Percentiles rank a stretch among this genome's conserved stretches.
phyloP scores from a whole-genome alignment of 2,888 invertebrate genomes.

The Pollenia amentaria region DNA sequence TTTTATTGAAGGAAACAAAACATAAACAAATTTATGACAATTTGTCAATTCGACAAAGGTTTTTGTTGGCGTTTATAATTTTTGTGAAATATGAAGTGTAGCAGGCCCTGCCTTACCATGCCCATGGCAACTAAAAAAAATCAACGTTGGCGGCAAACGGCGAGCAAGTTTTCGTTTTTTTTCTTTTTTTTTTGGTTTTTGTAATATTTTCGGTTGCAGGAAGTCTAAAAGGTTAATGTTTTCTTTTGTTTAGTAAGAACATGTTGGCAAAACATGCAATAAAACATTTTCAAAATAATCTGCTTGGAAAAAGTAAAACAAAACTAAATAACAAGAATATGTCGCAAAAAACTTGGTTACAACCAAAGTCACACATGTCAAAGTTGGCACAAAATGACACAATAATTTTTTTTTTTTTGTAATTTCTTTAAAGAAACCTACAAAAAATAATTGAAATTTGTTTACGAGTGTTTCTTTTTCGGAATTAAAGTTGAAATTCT shows the following conservation, averaged over 20 bases:
- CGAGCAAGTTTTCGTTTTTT: slow-evolving; percentile 29
- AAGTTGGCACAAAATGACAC: slow-evolving; percentile 82
- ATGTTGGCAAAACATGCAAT: slow-evolving; percentile 73
- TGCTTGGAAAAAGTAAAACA: slow-evolving; percentile 19
- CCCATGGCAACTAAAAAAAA: slow-evolving; percentile 34
- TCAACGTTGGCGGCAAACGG: slow-evolving; percentile 50
- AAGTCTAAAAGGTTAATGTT: slow-evolving; percentile 72
- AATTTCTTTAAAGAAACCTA: slow-evolving; percentile 6
- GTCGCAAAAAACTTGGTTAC: slow-evolving; percentile 70
- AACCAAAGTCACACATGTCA: slow-evolving; percentile 83
- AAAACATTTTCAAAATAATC: slow-evolving; percentile 66
- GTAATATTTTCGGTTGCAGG: slow-evolving; percentile 39
- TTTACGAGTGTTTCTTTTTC: slow-evolving; percentile 11
- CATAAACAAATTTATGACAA: slow-evolving; percentile 52
- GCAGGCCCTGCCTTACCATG: slow-evolving; percentile 30
- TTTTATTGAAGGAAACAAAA: slow-evolving; percentile 43
- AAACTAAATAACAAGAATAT: slow-evolving; percentile 66
- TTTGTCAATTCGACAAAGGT: slow-evolving; percentile 49
- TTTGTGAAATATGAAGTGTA: slow-evolving; percentile 37
- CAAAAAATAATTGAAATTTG: slow-evolving; percentile 34
- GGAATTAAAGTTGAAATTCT: slow-evolving; percentile 30
- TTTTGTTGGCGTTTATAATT: slow-evolving; percentile 22
- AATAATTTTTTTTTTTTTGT: slow-evolving; percentile 73
- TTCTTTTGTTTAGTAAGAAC: slow-evolving; percentile 65
- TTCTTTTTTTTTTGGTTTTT: neutral